Conservation (phyloP, 2,888 invertebrate genomes). For the Microctonus aethiopoides region DNA sequence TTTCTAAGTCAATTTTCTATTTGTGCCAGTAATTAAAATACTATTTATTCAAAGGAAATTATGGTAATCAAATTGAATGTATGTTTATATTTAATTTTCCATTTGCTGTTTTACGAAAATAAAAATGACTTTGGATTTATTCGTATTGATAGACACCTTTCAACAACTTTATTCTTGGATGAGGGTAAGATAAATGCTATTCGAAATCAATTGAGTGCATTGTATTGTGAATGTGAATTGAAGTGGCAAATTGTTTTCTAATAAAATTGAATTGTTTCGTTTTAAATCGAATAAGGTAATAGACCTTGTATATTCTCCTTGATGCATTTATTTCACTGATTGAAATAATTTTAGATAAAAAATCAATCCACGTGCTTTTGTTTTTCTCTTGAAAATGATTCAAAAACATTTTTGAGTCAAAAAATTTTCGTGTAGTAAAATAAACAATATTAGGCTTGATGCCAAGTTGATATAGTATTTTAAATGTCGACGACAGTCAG, state of each 20-base stretch:
- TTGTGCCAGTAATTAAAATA: background rate
- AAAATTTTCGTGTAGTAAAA: background rate
- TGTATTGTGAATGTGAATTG: background rate
- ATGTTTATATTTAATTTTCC: background rate
- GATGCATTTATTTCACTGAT: background rate
- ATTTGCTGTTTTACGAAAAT: no score
- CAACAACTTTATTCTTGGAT: background rate
- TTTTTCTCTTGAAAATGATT: no score
- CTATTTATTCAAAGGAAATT: background rate
- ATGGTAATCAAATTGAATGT: background rate
- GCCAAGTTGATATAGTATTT: background rate
- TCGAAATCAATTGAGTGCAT: background rate
- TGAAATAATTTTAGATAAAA: background rate
- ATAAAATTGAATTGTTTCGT: background rate
- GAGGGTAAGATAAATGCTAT: background rate
- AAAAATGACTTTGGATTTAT: background rate
- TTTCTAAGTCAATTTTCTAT: background rate
- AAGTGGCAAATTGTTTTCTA: background rate
- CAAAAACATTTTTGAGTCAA: background rate
- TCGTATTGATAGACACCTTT: background rate
- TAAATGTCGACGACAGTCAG: background rate
- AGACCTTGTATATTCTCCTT: background rate
- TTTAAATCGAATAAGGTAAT: background rate
- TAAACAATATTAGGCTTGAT: background rate
- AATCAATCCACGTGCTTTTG: no score